Conservation (phyloP, 2,797 vertebrate species). For the Balearica regulorum region DNA sequence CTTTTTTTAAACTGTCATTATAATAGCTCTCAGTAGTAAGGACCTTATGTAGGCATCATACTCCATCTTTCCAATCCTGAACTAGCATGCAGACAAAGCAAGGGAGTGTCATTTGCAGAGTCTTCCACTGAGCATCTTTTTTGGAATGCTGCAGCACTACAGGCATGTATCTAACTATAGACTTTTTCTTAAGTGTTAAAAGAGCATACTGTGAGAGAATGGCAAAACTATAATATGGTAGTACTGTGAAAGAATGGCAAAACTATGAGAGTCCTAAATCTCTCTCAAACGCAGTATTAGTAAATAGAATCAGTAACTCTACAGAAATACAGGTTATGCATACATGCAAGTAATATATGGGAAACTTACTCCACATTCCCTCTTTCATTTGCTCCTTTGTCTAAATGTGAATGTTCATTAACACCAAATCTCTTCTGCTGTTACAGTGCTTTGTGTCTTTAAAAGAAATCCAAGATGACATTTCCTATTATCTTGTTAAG, state of each 20-base stretch:
- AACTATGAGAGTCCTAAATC: neutral
- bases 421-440: neutral
- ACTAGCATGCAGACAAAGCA: neutral
- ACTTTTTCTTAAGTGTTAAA: neutral
- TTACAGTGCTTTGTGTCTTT: neutral
- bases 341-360: neutral
- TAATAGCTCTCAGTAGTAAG: neutral
- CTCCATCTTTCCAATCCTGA: neutral
- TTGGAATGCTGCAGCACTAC: neutral
- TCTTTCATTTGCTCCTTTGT: neutral
- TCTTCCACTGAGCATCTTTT: neutral
- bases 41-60: neutral
- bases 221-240: neutral
- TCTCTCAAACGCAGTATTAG: neutral
- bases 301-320: neutral
- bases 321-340: neutral
- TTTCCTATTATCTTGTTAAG: neutral
- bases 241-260: too few species aligned
- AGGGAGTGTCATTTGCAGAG: neutral
- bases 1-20: neutral
- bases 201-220: neutral
- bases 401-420: neutral
- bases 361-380: neutral
- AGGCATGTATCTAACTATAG: neutral
- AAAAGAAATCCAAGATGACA: neutral